Evolutionary conservation across 2,888 invertebrate genomes (phyloP), one percentile per base, ranked within the genome.

Genomic region (Microctonus brassicae): DNA sequence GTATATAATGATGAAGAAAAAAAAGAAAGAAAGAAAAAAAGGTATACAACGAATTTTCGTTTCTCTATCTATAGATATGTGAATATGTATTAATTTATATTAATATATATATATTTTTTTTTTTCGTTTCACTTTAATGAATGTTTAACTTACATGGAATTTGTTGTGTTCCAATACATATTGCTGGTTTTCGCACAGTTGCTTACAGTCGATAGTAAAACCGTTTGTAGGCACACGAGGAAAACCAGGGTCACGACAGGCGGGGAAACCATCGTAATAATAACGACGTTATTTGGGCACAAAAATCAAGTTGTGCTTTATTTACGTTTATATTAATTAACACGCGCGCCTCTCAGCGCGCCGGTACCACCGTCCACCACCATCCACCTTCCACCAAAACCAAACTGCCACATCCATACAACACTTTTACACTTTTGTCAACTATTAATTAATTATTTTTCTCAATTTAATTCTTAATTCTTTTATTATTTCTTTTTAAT

Each of bases 91-190:
- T 29, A 5, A 29, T 29, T 3, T 29, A 5, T 29, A 7, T 29
- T 7, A 7, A 5, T 29, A 7, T 29, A 7, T 29, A 7, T 29
- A 7, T 29, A 7, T 29, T 1, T 55, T 6, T 24, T 1, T 13
- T 13, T 55, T 1, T 20, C 7, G 33, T 33, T 29, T 17, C 29
- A 62, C 34, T 62, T 24, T 17, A 67, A 17, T 29, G 20, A 22
- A 17, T 33, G 24, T n/a, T n/a, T 11, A 76, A 90, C 91, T 90
- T 89, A 91, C 91, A 95, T 95, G 88, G 95, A 95, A 88, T 95
- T 95, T 78, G 95, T 94, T 80, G 95, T 95, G 90, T 95, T 95
- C 95, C 95, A 95, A 86, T 95, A 95, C 89, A 95, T 94, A 89
- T 93, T 94, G 89, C 94, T 94, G 70, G 94, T 93, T 88, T 95